A percentile compares a stretch with the other conserved stretches of the same genome.
Conservation (phyloP, 2,888 invertebrate species). For the Sympetrum striolatum region DNA sequence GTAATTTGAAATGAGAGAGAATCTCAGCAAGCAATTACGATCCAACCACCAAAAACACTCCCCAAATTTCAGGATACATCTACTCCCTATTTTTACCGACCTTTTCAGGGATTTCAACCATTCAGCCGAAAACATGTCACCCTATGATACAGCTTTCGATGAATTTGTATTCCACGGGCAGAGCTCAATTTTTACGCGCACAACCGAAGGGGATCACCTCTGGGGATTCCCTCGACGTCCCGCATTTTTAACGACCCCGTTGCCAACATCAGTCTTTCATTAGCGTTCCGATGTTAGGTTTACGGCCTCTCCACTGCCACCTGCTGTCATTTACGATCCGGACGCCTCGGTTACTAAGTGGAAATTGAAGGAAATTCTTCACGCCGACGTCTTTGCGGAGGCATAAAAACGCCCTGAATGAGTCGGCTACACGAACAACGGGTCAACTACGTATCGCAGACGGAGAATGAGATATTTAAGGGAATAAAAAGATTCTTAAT, state of each 20-base stretch:
- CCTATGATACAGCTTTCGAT: too few species aligned
- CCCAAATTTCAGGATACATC: too few species aligned
- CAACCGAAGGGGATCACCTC: too few species aligned
- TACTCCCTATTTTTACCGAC: too few species aligned
- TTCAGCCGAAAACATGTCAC: too few species aligned
- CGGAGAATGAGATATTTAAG: not conserved
- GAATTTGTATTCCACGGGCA: too few species aligned
- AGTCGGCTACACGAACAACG: not conserved
- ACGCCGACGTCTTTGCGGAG: not conserved
- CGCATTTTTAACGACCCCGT: not conserved
- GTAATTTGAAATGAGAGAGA: too few species aligned
- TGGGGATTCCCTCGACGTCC: too few species aligned
- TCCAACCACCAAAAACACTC: too few species aligned
- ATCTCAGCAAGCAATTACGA: too few species aligned
- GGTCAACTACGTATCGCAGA: not conserved
- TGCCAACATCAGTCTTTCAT: slow-evolving; percentile 6
- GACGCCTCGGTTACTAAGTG: slow-evolving; percentile 11
- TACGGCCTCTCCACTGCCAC: slow-evolving; percentile 1
- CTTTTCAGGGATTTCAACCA: too few species aligned
- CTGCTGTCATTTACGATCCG: slow-evolving; percentile 5
- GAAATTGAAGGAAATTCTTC: slow-evolving; percentile 13
- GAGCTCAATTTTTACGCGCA: too few species aligned
- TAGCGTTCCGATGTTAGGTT: slow-evolving; percentile 7
- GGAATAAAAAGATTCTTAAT: not conserved
- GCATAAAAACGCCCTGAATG: not conserved